Evolutionary conservation across 1,140 invertebrate species (phyloP).

Genomic region (Trichonephila clavipes): DNA sequence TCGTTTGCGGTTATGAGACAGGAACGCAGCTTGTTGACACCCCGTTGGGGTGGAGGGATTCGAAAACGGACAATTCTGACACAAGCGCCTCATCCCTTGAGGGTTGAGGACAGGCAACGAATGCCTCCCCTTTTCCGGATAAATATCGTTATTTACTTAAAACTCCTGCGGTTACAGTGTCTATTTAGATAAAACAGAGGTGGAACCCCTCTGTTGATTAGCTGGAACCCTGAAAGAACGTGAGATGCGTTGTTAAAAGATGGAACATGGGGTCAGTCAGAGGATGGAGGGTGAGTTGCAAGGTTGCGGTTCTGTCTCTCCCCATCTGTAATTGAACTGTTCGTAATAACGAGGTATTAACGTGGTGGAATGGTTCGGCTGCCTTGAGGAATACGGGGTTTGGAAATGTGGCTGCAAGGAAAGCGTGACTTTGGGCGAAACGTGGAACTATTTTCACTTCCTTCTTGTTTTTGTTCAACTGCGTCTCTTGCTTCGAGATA

Average conservation of each 20-base stretch:
- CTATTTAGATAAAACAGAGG: constrained; percentile 61
- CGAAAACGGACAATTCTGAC: constrained; percentile 36
- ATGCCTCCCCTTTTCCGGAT: not conserved
- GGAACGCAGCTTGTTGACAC: constrained; percentile 55
- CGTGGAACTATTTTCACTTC: constrained; percentile 5
- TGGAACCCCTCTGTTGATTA: not conserved
- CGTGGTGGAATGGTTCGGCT: not conserved
- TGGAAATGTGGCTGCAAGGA: not conserved
- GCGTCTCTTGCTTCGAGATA: not conserved
- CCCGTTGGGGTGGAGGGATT: not conserved
- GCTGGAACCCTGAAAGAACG: not conserved
- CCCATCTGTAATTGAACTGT: constrained; percentile 35
- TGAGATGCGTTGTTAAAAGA: constrained; percentile 19
- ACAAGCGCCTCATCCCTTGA: not conserved
- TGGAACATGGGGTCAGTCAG: not conserved
- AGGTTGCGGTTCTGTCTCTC: not conserved
- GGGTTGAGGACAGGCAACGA: not conserved
- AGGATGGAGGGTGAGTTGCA: not conserved
- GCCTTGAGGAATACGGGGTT: not conserved
- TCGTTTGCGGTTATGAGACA: constrained; percentile 45
- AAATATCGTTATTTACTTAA: constrained; percentile 70
- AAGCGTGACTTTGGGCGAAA: not conserved
- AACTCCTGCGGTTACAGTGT: constrained; percentile 33
- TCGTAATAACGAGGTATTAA: constrained; percentile 60
- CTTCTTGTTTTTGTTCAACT: not conserved